Evolutionary conservation across 2,888 invertebrate genomes (phyloP), one percentile per base, ranked within the genome.

Genomic region (Iselma pallidipennis): DNA sequence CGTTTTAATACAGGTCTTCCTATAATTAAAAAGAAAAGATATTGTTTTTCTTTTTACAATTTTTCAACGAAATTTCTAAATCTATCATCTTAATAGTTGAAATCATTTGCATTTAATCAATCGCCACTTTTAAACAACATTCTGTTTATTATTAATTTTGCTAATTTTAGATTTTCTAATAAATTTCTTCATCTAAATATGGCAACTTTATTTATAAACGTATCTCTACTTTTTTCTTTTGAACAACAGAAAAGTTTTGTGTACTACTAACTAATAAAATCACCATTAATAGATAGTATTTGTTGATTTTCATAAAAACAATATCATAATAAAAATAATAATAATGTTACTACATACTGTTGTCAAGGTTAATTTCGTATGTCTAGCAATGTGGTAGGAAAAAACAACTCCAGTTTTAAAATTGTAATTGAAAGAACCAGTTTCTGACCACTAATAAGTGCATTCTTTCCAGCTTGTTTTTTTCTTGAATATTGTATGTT

Each of bases 321-420:
- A 42, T 21, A 42, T 42, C 42, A 6, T 42, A 16, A n/a, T 21
- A 42, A 21, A 21, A 42, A 42, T 21, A 42, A 42, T 16, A 21
- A 42, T 42, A 42, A 42, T 19, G 10, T 4, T 42, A 9, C 7
- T 6, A 9, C 4, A 29, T 29, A 29, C 7, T 37, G 37, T 37
- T 19, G 42, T 21, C 42, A 42, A 42, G 42, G 42, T 42, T 42
- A 42, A 42, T 42, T 42, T 12, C 42, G 21, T 42, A 21, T 10
- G 19, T 10, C 4, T 10, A 21, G 42, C 21, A 42, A 42, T 42
- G 2, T 10, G 21, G 4, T 21, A 1, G 4, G 7, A 16, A 16
- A 16, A 42, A 42, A 42, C 42, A 42, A 42, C 42, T 55, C 45
- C n/a, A 26, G 5, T 55, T 55, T 55, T 23, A 55, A 55, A 55